Evolutionary conservation across 2,113 vertebrate species (phyloP).

Genomic region (Cyprinodon variegatus): DNA sequence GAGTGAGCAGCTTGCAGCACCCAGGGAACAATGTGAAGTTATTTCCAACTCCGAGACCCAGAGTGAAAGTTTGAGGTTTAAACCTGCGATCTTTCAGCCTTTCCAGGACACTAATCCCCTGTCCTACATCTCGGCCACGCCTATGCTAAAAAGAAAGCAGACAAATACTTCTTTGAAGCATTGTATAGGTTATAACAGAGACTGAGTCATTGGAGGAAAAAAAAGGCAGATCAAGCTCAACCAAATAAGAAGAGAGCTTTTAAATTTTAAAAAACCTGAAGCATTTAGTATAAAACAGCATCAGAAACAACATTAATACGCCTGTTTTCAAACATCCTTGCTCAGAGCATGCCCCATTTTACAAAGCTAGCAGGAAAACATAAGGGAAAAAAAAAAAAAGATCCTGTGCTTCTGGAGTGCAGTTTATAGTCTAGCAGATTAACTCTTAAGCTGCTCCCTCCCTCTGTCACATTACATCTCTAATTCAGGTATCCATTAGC

Average conservation of each 20-base stretch:
- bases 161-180: too few relatives aligned
- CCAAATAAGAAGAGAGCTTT: not conserved
- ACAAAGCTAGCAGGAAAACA: slow-evolving; percentile 22
- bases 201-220: not conserved
- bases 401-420: slow-evolving; percentile 28
- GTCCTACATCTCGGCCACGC: too few relatives aligned
- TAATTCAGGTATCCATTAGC: slow-evolving; percentile 61
- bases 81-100: too few relatives aligned
- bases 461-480: slow-evolving; percentile 54
- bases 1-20: too few relatives aligned
- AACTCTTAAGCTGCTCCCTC: slow-evolving; percentile 69
- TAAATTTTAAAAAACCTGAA: too few relatives aligned
- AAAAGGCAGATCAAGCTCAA: not conserved
- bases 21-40: too few relatives aligned
- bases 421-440: slow-evolving; percentile 58
- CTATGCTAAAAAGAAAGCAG: too few relatives aligned
- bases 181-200: not conserved
- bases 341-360: slow-evolving; percentile 19
- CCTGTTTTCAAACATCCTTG: slow-evolving; percentile 12
- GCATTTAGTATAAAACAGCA: not conserved
- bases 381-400: slow-evolving; percentile 26
- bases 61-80: too few relatives aligned
- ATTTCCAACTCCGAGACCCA: too few relatives aligned
- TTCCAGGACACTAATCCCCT: too few relatives aligned
- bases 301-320: not conserved